Base-by-base conservation (phyloP, 2,797 vertebrate genomes). In the Jordanella pulchra region DNA sequence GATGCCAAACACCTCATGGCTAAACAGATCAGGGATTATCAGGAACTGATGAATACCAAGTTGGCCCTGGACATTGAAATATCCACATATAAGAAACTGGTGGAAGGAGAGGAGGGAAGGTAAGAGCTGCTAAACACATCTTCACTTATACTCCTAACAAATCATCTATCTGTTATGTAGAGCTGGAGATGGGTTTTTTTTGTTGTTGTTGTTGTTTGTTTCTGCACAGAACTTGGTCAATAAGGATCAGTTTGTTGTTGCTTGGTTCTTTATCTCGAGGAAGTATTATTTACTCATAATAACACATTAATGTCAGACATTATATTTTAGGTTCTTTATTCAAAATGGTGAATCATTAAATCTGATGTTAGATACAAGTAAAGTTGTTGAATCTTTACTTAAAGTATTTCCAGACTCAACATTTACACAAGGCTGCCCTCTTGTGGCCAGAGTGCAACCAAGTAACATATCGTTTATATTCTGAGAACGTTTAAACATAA, bases 51-150 rank as follows among this genome's bases (percentile, higher is more conserved):
- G 89, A 93, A 93, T 11, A 14, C 93, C 72, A 96, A 95, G 70
- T 68, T 95, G 80, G 91, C 80, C 25, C 87, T 95, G 75, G 95
- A 96, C 82, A 94, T 93, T 0, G 91, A 95, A 85, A 94, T 92
- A 1, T 93, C 94, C 77, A 95, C 94, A 32, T 95, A 95, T 78
- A 91, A 51, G 66, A 94, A 94, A 27, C 89, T 96, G 42, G 91
- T 97, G 89, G 95, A 97, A 82, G 95, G 94, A 86, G 96, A 98
- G 79, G 95, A 97, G 87, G 81, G 82, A 69, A 94, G 94, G 96
- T 95, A 74, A 73, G 81, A 21, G 27, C 11, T 13, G 18, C 65
- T 39, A 9, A 51, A 39, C 25, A 39, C 4, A 11, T 48, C 1
- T 9, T 15, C 35, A 63, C 15, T 65, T 21, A 21, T 11, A 53